Percentiles rank a stretch among this genome's conserved stretches.
These are phyloP conservation scores for Artibeus lituratus DNA, from an alignment of 2,797 vertebrate species.

Conservation along the genomic window DNA sequence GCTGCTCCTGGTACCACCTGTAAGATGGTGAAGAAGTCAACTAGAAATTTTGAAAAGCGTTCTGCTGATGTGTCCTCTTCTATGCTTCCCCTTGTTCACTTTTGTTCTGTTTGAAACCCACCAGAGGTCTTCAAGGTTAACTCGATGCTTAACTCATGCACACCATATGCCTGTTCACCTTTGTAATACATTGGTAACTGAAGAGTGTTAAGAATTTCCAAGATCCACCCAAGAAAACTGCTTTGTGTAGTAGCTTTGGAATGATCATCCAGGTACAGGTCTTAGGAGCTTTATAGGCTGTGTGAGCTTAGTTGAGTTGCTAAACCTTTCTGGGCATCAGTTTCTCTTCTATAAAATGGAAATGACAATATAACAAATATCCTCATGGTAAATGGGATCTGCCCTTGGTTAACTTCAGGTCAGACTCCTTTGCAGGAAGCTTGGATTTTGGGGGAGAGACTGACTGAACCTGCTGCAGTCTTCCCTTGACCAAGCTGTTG, in stretches of 20 bases:
- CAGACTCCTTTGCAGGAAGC: not conserved
- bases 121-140: slow-evolving; percentile 80
- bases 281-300: not conserved
- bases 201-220: slow-evolving; percentile 75
- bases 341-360: not conserved
- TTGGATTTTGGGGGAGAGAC: not conserved
- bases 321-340: not conserved
- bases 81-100: slow-evolving; percentile 64
- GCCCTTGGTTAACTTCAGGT: not conserved
- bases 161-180: slow-evolving; percentile 79
- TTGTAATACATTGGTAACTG: slow-evolving; percentile 75
- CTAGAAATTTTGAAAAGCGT: slow-evolving; percentile 86
- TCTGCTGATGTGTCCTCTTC: slow-evolving; percentile 76
- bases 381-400: not conserved
- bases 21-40: slow-evolving; percentile 88
- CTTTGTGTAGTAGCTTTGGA: not conserved
- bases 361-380: not conserved
- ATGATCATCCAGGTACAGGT: not conserved
- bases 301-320: not conserved
- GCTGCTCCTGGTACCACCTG: slow-evolving; percentile 87
- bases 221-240: not conserved
- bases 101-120: slow-evolving; percentile 75
- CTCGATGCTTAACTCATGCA: slow-evolving; percentile 76
- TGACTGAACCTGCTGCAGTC: not conserved
- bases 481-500: not conserved